Evolutionary conservation across 2,888 invertebrate species (phyloP).

Genomic region (Ichneumoninae sp.): DNA sequence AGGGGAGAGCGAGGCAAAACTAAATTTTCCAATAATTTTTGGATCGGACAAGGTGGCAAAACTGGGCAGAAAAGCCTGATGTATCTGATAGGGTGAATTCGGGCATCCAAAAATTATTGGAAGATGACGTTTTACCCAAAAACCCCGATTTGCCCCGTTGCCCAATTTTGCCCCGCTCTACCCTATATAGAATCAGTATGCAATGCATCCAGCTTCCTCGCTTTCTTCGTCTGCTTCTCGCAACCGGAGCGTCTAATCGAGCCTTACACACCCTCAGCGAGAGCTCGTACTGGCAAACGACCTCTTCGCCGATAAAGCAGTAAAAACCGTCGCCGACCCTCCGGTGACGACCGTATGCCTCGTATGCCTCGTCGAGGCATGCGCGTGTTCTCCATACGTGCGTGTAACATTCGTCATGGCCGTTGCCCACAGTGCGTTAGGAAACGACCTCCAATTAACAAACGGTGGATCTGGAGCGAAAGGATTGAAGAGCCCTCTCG

Average conservation of each 20-base stretch:
- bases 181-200: neutral
- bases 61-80: no score
- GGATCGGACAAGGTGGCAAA: no score
- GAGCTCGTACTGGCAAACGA: constrained; percentile 52
- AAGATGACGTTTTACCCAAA: no score
- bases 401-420: constrained; percentile 38
- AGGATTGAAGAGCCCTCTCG: constrained; percentile 80
- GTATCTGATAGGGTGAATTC: no score
- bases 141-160: no score
- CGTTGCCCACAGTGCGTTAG: constrained; percentile 32
- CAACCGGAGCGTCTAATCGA: constrained; percentile 35
- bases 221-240: neutral
- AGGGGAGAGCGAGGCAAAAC: no score
- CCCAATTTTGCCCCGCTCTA: no score
- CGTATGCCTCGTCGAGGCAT: constrained; percentile 32
- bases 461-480: constrained; percentile 82
- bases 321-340: constrained; percentile 47
- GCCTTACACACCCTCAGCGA: constrained; percentile 39
- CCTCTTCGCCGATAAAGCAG: constrained; percentile 47
- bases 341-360: neutral
- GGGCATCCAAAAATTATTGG: no score
- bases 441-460: constrained; percentile 82
- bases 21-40: no score
- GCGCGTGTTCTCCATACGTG: constrained; percentile 8
- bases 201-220: neutral